Evolutionary conservation across 2,797 vertebrate genomes (phyloP), one percentile per base, ranked within the genome.

Genomic region (Falco novaeseelandiae): DNA sequence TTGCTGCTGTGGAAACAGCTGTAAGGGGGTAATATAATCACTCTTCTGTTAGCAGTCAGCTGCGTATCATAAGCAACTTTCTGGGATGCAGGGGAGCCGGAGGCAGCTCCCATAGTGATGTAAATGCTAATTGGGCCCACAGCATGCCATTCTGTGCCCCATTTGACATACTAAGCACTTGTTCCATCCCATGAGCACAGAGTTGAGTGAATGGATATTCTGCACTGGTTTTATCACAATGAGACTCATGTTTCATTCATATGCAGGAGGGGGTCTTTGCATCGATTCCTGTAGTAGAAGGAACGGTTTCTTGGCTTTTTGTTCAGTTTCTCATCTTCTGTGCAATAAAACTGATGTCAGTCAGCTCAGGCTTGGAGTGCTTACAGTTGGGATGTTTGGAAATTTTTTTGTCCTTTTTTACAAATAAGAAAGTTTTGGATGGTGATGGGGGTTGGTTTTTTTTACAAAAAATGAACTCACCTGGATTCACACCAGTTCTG

Each of bases 1-100:
- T 97, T 82, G 87, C 87, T 70, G 65, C 79, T 88, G 86, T 94
- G 92, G 77, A 97, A 97, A 84, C 96, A 97, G 89, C 84, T 97
- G 94, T 83, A 87, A 67, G 63, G 76, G 54, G 48, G 21, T 61
- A 93, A 85, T 77, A 96, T 79, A 97, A 97, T 93, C 54, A 19
- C 57, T 49, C 76, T 78, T 96, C 92, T 97, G 95, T 97, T 95
- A 84, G 86, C 1, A 2, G 36, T 84, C 90, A 93, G 79, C 83
- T 89, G 92, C 81, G 29, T 55, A 63, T 79, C 89, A 72, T 95
- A 96, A 91, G 91, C 81, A 83, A 96, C 89, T 93, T 96, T 82
- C 79, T 57, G 52, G 22, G 71, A 63, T 79, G 65, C 67, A 79
- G 26, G 80, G 48, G 46, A 89, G 48, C 29, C 0, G 0, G 40